These are phyloP conservation scores for Hipposideros armiger DNA, from an alignment of 2,113 vertebrate species.

Conservation along the genomic window DNA sequence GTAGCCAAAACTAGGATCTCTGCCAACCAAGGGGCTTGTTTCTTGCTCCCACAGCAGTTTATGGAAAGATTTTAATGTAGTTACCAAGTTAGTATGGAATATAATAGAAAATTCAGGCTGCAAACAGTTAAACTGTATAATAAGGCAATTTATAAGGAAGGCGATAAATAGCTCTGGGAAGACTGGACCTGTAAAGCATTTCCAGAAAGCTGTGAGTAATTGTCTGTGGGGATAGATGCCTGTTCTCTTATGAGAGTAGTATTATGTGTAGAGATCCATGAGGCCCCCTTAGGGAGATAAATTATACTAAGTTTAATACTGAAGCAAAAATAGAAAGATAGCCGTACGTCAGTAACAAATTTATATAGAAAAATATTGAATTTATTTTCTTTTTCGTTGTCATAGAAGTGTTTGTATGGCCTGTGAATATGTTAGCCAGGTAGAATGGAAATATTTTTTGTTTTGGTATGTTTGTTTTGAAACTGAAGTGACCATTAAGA, in stretches of 20 bases:
- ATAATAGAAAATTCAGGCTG: not conserved
- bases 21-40: not conserved
- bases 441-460: not conserved
- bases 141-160: slow-evolving; percentile 29
- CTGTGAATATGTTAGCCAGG: not conserved
- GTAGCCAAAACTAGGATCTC: not conserved
- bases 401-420: not conserved
- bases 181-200: not conserved
- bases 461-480: not conserved
- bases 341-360: slow-evolving; percentile 55
- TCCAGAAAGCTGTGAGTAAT: slow-evolving; percentile 58
- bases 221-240: slow-evolving; percentile 16
- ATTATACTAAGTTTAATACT: slow-evolving; percentile 9
- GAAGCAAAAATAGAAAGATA: slow-evolving; percentile 33
- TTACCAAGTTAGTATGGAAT: slow-evolving; percentile 15
- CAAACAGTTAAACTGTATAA: slow-evolving; percentile 29
- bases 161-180: slow-evolving; percentile 52
- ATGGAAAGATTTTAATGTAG: not conserved
- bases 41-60: not conserved
- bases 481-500: not conserved
- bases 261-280: not conserved
- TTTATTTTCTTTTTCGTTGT: slow-evolving; percentile 56
- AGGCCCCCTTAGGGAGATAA: not conserved
- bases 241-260: not conserved
- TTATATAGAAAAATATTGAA: slow-evolving; percentile 44